Percentiles rank a stretch among this genome's conserved stretches.
phyloP scores from a whole-genome alignment of 2,113 vertebrate genomes.

The Tringa solitaria region DNA sequence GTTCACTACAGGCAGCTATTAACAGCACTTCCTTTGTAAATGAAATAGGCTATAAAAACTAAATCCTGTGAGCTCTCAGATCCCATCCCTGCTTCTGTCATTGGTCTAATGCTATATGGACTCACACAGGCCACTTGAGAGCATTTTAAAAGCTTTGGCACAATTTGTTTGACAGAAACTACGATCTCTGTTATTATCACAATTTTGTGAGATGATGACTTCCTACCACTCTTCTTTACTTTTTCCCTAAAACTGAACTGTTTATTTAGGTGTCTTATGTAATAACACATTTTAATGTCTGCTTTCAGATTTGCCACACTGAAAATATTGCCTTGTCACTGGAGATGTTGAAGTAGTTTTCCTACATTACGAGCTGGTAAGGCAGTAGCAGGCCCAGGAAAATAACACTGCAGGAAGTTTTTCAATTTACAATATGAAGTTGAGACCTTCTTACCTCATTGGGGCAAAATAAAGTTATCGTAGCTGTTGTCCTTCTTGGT shows the following conservation, averaged over 20 bases:
- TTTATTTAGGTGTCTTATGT: neutral
- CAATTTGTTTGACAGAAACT: neutral
- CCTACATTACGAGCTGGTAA: neutral
- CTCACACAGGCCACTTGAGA: fast-evolving
- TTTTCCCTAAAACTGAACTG: neutral
- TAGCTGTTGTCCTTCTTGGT: neutral
- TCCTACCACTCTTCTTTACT: neutral
- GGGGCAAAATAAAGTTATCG: neutral
- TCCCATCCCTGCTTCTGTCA: neutral
- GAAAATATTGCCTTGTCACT: neutral
- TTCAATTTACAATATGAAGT: neutral
- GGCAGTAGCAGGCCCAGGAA: neutral
- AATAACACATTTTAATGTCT: neutral
- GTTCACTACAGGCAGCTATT: neutral
- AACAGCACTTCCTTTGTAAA: neutral
- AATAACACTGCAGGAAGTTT: neutral
- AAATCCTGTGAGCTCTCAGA: neutral
- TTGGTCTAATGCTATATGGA: neutral
- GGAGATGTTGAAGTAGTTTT: neutral
- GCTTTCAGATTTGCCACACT: neutral
- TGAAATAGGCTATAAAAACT: neutral
- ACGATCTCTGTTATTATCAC: fast-evolving
- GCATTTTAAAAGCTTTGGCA: neutral
- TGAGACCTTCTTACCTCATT: neutral
- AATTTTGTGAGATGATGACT: neutral